These are phyloP conservation scores for Scelioninae gen. 2 DNA, from an alignment of 2,888 invertebrate genomes.

Conservation along the genomic window DNA sequence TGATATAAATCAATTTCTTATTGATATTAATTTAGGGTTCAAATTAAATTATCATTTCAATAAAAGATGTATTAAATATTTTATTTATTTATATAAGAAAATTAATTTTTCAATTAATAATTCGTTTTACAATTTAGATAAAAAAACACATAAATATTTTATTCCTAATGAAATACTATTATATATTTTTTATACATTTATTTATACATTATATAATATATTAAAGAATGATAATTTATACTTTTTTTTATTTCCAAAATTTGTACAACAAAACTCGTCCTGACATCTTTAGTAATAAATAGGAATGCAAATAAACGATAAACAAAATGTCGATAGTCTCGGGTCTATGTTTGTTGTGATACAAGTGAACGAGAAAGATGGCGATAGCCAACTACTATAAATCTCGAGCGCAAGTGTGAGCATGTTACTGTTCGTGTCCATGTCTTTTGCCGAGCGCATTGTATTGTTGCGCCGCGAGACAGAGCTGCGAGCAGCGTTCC, in stretches of 20 bases:
- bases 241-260: background rate
- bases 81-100: too few relatives aligned
- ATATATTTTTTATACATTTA: too few relatives aligned
- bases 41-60: too few relatives aligned
- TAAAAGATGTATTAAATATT: too few relatives aligned
- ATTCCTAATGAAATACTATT: too few relatives aligned
- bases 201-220: too few relatives aligned
- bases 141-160: too few relatives aligned
- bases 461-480: slow-evolving; percentile 28
- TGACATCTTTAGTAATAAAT: background rate
- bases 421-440: slow-evolving; percentile 38
- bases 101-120: too few relatives aligned
- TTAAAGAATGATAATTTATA: background rate
- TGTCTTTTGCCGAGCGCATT: slow-evolving; percentile 26
- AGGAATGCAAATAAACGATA: background rate
- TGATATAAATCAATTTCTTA: too few relatives aligned
- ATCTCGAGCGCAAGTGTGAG: slow-evolving; percentile 36
- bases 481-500: slow-evolving; percentile 27
- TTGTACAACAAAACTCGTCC: background rate
- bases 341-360: background rate
- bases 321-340: slow-evolving; percentile 2
- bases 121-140: too few relatives aligned
- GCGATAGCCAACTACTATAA: slow-evolving; percentile 47
- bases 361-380: slow-evolving; percentile 40
- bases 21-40: too few relatives aligned